Evolutionary conservation across 1,140 invertebrate species (phyloP), one percentile per base, ranked within the genome.

Genomic region (Streblospio benedicti): DNA sequence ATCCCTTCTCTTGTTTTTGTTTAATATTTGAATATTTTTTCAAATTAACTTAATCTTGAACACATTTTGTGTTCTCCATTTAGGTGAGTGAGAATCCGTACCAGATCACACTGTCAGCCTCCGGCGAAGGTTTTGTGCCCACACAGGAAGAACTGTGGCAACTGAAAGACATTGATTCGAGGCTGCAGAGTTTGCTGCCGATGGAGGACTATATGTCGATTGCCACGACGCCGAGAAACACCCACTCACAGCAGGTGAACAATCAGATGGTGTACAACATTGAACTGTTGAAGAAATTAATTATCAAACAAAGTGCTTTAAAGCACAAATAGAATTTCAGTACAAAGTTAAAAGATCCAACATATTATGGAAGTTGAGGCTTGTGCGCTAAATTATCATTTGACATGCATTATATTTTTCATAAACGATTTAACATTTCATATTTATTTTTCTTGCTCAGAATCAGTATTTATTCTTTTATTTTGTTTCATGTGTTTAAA

Each of bases 71-170:
- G n/a, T n/a, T n/a, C n/a, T n/a, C n/a, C n/a, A n/a, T n/a, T n/a
- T n/a, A n/a, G n/a, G n/a, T n/a, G n/a, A n/a, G n/a, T n/a, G n/a
- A n/a, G 18, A 72, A 69, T 56, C 64, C 62, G 20, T 67, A 63
- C 56, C 66, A 71, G 45, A 28, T 71, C 33, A 54, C 44, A 5
- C 43, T 58, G 25, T 18, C 28, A 4, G n/a, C n/a, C n/a, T 63
- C 66, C 9, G 69, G 69, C 4, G 69, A 72, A 49, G 72, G 72
- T 6, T 74, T 65, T 60, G 41, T 45, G n/a, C 69, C 68, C 30
- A 66, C 67, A 9, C 31, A 47, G 3, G 52, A 56, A 16, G 69
- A 72, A 27, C 49, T 61, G 44, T 54, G 61, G 38, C 52, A 59
- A 9, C 60, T 74, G 31, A 52, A 63, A 27, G 51, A 58, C 44